Base-by-base conservation (phyloP, 2,888 invertebrate genomes). In the Macaria notata region DNA sequence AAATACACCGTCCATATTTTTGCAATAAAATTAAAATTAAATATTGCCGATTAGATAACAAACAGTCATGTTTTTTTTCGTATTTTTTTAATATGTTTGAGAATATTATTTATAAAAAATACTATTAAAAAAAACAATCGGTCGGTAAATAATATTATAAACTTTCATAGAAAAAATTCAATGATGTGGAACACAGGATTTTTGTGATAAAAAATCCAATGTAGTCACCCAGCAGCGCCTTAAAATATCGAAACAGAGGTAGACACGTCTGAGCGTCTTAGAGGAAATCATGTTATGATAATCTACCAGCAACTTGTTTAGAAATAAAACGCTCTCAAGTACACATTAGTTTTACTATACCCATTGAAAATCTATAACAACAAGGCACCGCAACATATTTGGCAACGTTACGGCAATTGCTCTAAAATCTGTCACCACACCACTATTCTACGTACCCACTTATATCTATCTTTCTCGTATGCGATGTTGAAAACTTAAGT, bases 401-500 rank as follows among this genome's bases (percentile, higher is more conserved):
- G 31, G 46, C 36, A 50, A 56, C 31, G 39, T 31, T 44, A 36
- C 9, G 38, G 38, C 9, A 41, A 49, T 49, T 54, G 39, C 44
- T 39, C 41, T 48, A 33, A 47, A 48, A 50, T 39, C 30, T 54
- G 54, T 54, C 54, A 47, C 47, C 19, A 19, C 19, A 45, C 9
- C 46, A 49, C 33, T 42, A 41, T 9, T 51, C 46, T 43, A 49
- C 45, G 19, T 44, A 31, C 46, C 63, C 57, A 42, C 62, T 53
- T 36, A 63, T 38, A 31, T 53, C 39, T n/a, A 49, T 58, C 42
- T 41, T 47, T 50, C 39, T 31, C 46, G 51, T 54, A 58, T 62
- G 49, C 64, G 56, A 54, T 38, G 8, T 7, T 56, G 66, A 66
- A 66, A 66, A 53, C 45, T 19, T 46, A 56, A 54, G 30, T 58